phyloP scores from a whole-genome alignment of 2,113 vertebrate species.

The Choloepus hoffmanni region DNA sequence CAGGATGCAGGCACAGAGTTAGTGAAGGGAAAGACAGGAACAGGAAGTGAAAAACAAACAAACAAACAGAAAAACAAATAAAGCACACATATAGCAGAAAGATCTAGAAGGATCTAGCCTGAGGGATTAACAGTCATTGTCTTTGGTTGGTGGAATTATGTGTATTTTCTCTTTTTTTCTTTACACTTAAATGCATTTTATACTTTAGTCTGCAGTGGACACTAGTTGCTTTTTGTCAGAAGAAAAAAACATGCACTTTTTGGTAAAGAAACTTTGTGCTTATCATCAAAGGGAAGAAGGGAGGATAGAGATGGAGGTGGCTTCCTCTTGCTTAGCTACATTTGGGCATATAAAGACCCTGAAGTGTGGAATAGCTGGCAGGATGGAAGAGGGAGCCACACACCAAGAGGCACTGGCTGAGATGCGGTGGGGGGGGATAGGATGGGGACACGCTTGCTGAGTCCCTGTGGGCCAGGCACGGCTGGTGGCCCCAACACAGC shows the following conservation, averaged over 20 bases:
- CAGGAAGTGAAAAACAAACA: neutral
- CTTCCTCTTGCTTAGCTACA: neutral
- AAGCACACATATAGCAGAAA: neutral
- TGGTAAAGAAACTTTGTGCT: neutral
- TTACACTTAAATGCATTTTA: neutral
- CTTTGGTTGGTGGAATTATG: neutral
- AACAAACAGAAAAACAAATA: neutral
- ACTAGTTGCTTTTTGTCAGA: neutral
- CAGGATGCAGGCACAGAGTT: neutral
- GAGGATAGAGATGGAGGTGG: neutral
- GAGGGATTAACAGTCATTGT: neutral
- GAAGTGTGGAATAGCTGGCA: neutral
- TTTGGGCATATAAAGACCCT: neutral
- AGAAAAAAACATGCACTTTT: neutral
- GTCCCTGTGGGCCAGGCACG: neutral
- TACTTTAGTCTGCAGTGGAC: neutral
- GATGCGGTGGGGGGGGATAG: neutral
- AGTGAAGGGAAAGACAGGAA: neutral
- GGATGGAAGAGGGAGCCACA: neutral
- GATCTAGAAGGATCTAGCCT: neutral
- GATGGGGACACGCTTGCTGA: neutral
- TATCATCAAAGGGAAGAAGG: neutral
- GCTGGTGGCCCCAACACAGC: neutral
- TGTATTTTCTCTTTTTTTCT: neutral
- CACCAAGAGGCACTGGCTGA: neutral